Conservation (phyloP, 2,113 vertebrate species). For the Orycteropus afer region DNA sequence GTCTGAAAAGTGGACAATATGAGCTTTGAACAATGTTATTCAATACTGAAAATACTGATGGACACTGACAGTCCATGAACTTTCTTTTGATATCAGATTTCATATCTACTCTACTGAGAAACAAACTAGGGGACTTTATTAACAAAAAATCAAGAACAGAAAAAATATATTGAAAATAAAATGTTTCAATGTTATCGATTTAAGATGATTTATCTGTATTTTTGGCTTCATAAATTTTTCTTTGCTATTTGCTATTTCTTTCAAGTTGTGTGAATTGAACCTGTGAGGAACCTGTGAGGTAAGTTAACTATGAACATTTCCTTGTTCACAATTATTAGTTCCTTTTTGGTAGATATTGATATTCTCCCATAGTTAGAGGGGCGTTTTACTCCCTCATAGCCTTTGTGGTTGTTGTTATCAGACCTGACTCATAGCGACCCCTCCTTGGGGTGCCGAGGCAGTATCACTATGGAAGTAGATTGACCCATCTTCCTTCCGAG, state of each 20-base stretch:
- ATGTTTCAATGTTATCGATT: background rate
- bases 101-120: background rate
- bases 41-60: background rate
- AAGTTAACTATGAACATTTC: background rate
- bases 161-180: background rate
- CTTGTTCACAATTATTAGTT: background rate
- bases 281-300: too few relatives aligned
- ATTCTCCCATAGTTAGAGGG: conserved; percentile 4
- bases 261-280: background rate
- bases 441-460: too few relatives aligned
- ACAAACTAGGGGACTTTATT: background rate
- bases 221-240: conserved; percentile 28
- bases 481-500: too few relatives aligned
- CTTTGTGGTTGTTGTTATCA: too few relatives aligned
- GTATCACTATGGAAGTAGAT: too few relatives aligned
- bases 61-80: background rate
- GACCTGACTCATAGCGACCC: too few relatives aligned
- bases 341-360: conserved; percentile 12
- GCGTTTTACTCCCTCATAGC: background rate
- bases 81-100: background rate
- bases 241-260: conserved; percentile 24
- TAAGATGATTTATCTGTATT: background rate
- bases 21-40: background rate
- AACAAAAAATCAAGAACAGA: background rate
- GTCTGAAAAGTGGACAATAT: background rate